A percentile compares a stretch with the other conserved stretches of the same genome.
Evolutionary conservation across 2,888 invertebrate species (phyloP).

Genomic region (Rutpela maculata): DNA sequence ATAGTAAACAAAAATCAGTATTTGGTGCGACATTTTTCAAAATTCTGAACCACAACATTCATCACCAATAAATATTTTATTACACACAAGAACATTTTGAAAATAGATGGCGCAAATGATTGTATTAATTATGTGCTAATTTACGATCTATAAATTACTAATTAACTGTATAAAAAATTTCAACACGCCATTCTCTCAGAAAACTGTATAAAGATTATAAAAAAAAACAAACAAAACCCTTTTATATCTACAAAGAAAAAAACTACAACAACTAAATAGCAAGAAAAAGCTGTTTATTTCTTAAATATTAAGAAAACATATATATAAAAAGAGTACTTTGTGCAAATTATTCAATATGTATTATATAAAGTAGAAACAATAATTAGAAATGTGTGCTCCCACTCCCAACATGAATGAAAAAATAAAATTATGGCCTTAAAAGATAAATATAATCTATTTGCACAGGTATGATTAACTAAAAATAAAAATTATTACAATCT

Average conservation of each 20-base stretch:
- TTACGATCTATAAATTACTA: slow-evolving; percentile 11
- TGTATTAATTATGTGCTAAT: background rate
- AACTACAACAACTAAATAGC: slow-evolving; percentile 56
- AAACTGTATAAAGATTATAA: slow-evolving; percentile 21
- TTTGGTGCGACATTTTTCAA: background rate
- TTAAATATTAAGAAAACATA: slow-evolving; percentile 67
- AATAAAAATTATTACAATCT: slow-evolving; percentile 49
- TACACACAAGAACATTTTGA: background rate
- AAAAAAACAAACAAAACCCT: slow-evolving; percentile 7
- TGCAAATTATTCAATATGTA: slow-evolving; percentile 62
- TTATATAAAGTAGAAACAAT: slow-evolving; percentile 55
- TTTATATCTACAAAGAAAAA: slow-evolving; percentile 25
- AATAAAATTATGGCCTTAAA: slow-evolving; percentile 57
- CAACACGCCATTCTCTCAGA: slow-evolving; percentile 1
- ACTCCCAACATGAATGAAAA: slow-evolving; percentile 52
- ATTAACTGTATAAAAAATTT: slow-evolving; percentile 25
- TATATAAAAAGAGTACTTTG: slow-evolving; percentile 68
- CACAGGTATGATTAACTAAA: slow-evolving; percentile 55
- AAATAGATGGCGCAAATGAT: background rate
- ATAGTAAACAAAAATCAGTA: background rate
- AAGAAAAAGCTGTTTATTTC: slow-evolving; percentile 70
- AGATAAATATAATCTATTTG: slow-evolving; percentile 52
- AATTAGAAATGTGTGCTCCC: slow-evolving; percentile 62
- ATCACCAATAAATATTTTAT: background rate
- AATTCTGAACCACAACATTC: background rate